These are phyloP conservation scores for Drosophila tani DNA, from an alignment of 1,140 invertebrate species.

Conservation along the genomic window DNA sequence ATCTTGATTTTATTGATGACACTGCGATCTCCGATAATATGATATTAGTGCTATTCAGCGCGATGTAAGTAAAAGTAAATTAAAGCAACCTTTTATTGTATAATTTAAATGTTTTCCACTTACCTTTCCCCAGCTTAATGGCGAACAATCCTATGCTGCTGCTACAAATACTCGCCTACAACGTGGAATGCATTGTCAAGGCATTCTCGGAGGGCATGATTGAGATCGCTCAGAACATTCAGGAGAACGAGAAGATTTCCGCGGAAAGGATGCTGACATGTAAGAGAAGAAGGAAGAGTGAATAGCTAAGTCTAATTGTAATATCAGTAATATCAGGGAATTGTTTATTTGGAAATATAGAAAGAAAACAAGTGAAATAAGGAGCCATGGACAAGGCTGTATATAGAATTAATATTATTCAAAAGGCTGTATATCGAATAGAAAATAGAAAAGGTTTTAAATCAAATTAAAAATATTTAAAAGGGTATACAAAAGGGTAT, in stretches of 20 bases:
- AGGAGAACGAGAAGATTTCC: constrained; percentile 75
- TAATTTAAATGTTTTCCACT: neutral
- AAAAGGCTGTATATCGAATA: too few relatives aligned
- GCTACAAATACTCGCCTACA: constrained; percentile 83
- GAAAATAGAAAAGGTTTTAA: neutral
- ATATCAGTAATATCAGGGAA: constrained; percentile 12
- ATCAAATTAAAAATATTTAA: neutral
- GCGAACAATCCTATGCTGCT: constrained; percentile 82
- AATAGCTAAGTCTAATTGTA: constrained; percentile 5
- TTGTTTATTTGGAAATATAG: constrained; percentile 1
- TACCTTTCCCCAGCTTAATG: constrained; percentile 66
- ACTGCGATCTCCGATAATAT: constrained; percentile 83
- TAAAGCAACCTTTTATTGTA: neutral
- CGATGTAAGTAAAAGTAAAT: constrained; percentile 72
- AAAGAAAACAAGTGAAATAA: neutral
- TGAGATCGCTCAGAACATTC: constrained; percentile 78
- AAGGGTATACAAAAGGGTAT: neutral
- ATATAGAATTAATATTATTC: too few relatives aligned
- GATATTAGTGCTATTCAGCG: constrained; percentile 84
- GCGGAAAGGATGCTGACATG: constrained; percentile 82
- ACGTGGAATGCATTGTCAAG: constrained; percentile 82
- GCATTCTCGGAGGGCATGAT: constrained; percentile 83
- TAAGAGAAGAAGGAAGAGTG: constrained; percentile 42
- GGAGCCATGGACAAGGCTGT: too few relatives aligned
- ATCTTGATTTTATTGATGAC: constrained; percentile 84